These are phyloP conservation scores for Nanger granti DNA, from an alignment of 2,113 vertebrate genomes.

Conservation along the genomic window DNA sequence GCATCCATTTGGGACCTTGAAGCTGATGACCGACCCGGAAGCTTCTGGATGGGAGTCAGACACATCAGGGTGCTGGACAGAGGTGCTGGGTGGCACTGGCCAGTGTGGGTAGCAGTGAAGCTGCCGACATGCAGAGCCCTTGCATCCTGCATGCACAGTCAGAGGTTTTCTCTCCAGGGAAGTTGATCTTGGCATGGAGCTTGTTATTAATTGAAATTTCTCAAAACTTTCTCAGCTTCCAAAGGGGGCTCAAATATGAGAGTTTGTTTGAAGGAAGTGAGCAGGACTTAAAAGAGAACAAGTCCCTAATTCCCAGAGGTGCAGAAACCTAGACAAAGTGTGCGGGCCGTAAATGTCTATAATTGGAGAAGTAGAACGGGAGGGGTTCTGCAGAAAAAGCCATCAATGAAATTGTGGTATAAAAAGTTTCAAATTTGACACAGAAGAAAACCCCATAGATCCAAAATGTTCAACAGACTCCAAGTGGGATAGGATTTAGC, in stretches of 20 bases:
- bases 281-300: neutral
- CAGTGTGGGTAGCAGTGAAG: neutral
- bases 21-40: neutral
- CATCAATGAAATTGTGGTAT: neutral
- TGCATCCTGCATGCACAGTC: accelerated
- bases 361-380: neutral
- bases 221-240: neutral
- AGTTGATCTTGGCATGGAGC: neutral
- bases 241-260: neutral
- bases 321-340: too few relatives aligned
- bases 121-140: too few relatives aligned
- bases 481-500: neutral
- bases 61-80: neutral
- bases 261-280: neutral
- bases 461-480: neutral
- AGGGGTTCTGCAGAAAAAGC: neutral
- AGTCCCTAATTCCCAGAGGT: neutral
- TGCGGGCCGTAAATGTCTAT: too few relatives aligned
- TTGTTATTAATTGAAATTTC: neutral
- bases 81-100: neutral
- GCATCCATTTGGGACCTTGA: neutral
- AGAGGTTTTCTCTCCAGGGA: neutral
- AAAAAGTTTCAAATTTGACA: neutral
- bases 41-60: neutral
- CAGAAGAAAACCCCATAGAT: neutral